phyloP scores from a whole-genome alignment of 2,888 invertebrate genomes.

The Cheilosia soror region DNA sequence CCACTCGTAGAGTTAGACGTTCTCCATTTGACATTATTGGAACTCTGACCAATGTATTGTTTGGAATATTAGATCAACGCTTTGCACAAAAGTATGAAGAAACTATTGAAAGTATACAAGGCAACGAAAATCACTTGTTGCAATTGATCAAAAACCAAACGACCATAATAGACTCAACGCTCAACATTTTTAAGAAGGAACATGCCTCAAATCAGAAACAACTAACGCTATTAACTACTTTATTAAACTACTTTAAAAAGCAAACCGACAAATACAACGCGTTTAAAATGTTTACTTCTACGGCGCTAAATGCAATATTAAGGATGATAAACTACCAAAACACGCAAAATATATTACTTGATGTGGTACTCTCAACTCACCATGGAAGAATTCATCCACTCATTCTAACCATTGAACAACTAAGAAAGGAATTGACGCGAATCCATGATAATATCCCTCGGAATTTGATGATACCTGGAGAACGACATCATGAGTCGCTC shows the following conservation, averaged over 20 bases:
- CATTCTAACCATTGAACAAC: slow-evolving; percentile 13
- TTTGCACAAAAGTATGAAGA: no score
- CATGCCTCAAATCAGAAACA: no score
- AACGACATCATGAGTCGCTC: slow-evolving; percentile 15
- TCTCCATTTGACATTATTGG: slow-evolving; percentile 27
- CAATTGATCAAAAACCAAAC: no score
- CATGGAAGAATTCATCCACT: neutral
- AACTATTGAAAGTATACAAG: no score
- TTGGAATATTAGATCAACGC: no score
- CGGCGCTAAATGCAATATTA: no score
- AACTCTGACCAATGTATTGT: neutral
- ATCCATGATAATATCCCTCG: slow-evolving; percentile 11
- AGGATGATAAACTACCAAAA: slow-evolving; percentile 9
- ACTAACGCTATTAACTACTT: no score
- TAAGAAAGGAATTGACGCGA: slow-evolving; percentile 15
- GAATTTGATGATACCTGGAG: slow-evolving; percentile 12
- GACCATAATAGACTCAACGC: no score
- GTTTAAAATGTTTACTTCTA: no score
- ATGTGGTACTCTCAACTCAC: neutral
- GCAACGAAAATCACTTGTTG: no score
- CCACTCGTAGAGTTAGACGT: neutral
- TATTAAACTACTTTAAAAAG: no score
- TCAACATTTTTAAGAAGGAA: no score
- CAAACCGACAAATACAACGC: neutral
- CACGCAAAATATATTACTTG: slow-evolving; percentile 8